Evolutionary conservation across 2,888 invertebrate genomes (phyloP).

Genomic region (Leucozona laternaria): DNA sequence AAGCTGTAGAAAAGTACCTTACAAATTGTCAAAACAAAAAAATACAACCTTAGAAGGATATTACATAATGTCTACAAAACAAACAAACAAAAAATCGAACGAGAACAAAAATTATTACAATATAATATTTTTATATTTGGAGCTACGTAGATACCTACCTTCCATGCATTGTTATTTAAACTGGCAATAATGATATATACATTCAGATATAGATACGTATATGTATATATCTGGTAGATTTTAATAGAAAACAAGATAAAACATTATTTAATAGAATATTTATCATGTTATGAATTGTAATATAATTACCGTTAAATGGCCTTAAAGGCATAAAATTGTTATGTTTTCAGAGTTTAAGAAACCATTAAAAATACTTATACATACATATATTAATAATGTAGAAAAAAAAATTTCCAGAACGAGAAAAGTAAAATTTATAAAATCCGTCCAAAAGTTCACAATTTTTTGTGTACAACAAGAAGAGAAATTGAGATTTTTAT

Average conservation of each 20-base stretch:
- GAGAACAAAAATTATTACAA: constrained; percentile 64
- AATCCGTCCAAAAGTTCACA: constrained; percentile 77
- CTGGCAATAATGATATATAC: constrained; percentile 76
- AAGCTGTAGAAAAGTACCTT: constrained; percentile 75
- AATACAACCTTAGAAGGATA: constrained; percentile 58
- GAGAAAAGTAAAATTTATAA: constrained; percentile 65
- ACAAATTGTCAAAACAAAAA: constrained; percentile 66
- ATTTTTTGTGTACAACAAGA: constrained; percentile 70
- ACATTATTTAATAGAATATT: constrained; percentile 75
- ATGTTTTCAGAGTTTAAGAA: constrained; percentile 82
- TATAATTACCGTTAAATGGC: constrained; percentile 77
- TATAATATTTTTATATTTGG: constrained; percentile 80
- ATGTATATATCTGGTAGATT: constrained; percentile 72
- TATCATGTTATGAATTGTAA: constrained; percentile 76
- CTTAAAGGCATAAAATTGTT: constrained; percentile 81
- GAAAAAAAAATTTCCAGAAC: constrained; percentile 69
- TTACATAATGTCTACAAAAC: constrained; percentile 63
- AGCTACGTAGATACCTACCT: constrained; percentile 84
- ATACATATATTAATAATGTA: constrained; percentile 44
- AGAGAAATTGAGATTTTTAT: constrained; percentile 69
- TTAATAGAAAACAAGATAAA: constrained; percentile 71
- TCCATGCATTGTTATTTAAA: constrained; percentile 78
- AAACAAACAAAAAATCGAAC: constrained; percentile 62
- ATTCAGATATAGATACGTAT: constrained; percentile 73
- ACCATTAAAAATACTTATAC: constrained; percentile 64